Percentiles rank a stretch among this genome's conserved stretches.
These are phyloP conservation scores for Rallus crepitans DNA, from an alignment of 2,797 vertebrate genomes.

Conservation along the genomic window DNA sequence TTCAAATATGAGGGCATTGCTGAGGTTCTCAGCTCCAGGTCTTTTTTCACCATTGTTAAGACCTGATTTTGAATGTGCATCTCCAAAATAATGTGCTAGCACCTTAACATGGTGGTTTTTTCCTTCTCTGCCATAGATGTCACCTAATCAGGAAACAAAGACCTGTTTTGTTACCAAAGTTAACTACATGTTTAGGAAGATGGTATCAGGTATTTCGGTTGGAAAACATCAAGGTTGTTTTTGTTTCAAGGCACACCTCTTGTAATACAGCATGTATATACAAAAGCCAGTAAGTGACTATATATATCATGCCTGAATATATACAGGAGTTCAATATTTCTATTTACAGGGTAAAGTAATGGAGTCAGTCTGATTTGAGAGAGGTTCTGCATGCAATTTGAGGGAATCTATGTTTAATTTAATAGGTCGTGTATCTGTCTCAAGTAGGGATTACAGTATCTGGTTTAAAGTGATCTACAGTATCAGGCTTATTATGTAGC, in stretches of 20 bases:
- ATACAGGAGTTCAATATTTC: conserved; percentile 60
- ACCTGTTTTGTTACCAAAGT: conserved; percentile 11
- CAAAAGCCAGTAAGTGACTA: conserved; percentile 26
- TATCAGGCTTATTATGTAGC: conserved; percentile 70
- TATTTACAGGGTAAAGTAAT: conserved; percentile 60
- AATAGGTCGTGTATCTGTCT: conserved; percentile 72
- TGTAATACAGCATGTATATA: conserved; percentile 19
- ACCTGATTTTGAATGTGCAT: background rate
- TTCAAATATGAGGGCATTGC: background rate
- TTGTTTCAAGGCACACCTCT: background rate
- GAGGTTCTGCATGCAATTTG: conserved; percentile 53
- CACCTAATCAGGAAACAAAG: background rate
- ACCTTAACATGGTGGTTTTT: background rate
- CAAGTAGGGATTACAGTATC: conserved; percentile 69
- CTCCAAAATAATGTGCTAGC: background rate
- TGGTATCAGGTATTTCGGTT: background rate
- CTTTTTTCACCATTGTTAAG: background rate
- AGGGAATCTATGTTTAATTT: conserved; percentile 74
- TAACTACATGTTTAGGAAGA: background rate
- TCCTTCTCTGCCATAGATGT: background rate
- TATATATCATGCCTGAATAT: conserved; percentile 15
- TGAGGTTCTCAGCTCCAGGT: background rate
- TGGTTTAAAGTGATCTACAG: conserved; percentile 70
- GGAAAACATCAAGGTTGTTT: background rate
- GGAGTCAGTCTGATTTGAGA: conserved; percentile 41